Evolutionary conservation across 2,797 vertebrate genomes (phyloP).

Genomic region (Smutsia gigantea): DNA sequence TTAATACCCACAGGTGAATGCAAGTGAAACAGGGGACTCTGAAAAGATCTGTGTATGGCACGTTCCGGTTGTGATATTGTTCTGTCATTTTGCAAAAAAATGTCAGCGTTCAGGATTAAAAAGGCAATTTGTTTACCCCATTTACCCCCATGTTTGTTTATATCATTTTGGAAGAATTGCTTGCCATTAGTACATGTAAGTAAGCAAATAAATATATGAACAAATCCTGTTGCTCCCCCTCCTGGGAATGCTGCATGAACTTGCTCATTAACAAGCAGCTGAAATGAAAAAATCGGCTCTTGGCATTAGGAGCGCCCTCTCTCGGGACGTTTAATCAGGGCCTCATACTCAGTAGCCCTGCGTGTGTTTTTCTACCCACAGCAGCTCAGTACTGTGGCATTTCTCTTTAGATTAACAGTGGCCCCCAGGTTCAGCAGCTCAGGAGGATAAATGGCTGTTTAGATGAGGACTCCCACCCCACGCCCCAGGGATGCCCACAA

Average conservation of each 20-base stretch:
- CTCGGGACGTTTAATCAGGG: not conserved
- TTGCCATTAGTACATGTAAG: not conserved
- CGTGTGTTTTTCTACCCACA: not conserved
- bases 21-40: too few species aligned
- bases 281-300: not conserved
- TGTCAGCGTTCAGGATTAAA: not conserved
- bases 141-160: too few species aligned
- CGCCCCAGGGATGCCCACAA: not conserved
- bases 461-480: too few species aligned
- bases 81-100: not conserved
- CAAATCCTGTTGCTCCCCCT: too few species aligned
- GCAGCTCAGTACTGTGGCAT: accelerated
- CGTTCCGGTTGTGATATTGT: accelerated
- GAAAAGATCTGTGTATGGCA: accelerated
- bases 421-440: not conserved
- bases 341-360: accelerated
- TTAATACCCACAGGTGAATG: accelerated
- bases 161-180: not conserved
- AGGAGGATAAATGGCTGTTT: too few species aligned
- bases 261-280: not conserved
- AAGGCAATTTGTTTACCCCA: not conserved
- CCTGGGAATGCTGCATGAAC: accelerated
- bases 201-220: not conserved
- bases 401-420: not conserved
- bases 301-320: accelerated